These are phyloP conservation scores for Nephrotoma guestfalica DNA, from an alignment of 2,888 invertebrate species.

Conservation along the genomic window DNA sequence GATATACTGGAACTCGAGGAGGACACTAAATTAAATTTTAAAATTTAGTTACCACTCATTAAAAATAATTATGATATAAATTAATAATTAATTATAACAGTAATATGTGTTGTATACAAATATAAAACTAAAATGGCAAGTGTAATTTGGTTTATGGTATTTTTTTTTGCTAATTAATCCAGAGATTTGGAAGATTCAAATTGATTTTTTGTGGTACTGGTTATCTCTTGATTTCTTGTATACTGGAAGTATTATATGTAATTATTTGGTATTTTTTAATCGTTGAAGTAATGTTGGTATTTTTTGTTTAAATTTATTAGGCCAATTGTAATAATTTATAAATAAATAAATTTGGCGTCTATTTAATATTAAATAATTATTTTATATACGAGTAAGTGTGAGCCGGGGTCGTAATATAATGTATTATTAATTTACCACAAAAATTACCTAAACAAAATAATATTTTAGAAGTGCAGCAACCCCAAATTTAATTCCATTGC, in stretches of 20 bases:
- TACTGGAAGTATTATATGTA: not conserved
- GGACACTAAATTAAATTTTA: not conserved
- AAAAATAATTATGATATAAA: not conserved
- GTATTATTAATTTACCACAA: not conserved
- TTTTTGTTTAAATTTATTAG: not conserved
- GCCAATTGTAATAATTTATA: not conserved
- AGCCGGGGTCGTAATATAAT: not conserved
- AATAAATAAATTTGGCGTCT: not conserved
- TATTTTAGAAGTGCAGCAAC: too few species aligned
- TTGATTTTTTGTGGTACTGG: not conserved
- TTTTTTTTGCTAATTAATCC: not conserved
- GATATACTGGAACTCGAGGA: too few species aligned
- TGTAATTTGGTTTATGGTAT: not conserved
- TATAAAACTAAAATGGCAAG: not conserved
- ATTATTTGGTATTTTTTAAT: not conserved
- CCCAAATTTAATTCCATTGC: not conserved
- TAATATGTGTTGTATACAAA: not conserved
- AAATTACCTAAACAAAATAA: not conserved
- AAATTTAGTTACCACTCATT: not conserved
- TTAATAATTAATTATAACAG: not conserved
- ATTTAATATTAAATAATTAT: not conserved
- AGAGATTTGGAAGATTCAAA: not conserved
- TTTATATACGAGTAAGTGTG: not conserved
- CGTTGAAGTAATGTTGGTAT: not conserved
- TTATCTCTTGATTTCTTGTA: not conserved